phyloP scores from a whole-genome alignment of 2,888 invertebrate species.

The Crepidodera aurea region DNA sequence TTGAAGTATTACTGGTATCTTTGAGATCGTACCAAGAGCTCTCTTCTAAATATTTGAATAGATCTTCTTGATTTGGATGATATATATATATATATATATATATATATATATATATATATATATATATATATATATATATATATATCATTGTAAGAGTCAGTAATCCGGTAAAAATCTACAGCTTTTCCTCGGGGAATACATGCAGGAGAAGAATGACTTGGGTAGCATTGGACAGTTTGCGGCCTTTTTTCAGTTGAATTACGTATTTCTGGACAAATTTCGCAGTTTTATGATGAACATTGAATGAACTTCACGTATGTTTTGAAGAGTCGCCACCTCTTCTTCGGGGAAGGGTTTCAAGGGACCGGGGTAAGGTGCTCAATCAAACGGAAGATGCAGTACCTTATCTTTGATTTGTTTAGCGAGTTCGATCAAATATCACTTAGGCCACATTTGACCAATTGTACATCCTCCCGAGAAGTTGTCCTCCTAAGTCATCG shows the following conservation, averaged over 20 bases:
- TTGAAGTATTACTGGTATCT: slow-evolving; percentile 34
- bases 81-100: no score
- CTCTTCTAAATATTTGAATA: slow-evolving; percentile 28
- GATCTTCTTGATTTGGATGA: not conserved
- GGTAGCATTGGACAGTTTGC: not conserved
- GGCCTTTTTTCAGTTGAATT: not conserved
- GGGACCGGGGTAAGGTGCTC: slow-evolving; percentile 41
- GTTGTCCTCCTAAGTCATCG: no score
- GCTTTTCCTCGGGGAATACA: not conserved
- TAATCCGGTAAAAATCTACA: not conserved
- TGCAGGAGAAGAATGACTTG: not conserved
- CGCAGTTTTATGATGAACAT: no score
- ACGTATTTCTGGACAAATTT: no score
- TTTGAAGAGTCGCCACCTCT: not conserved
- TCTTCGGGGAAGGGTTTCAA: slow-evolving; percentile 29
- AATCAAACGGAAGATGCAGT: slow-evolving; percentile 45
- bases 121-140: no score
- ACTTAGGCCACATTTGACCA: no score
- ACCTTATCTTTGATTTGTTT: slow-evolving; percentile 46
- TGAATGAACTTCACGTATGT: not conserved
- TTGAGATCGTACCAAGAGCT: slow-evolving; percentile 47
- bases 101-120: no score
- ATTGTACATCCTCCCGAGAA: no score
- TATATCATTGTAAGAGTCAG: not conserved
- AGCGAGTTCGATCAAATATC: slow-evolving; percentile 45